Percentiles rank a stretch among this genome's conserved stretches.
Evolutionary conservation across 2,797 vertebrate species (phyloP).

Genomic region (Myotis myotis): DNA sequence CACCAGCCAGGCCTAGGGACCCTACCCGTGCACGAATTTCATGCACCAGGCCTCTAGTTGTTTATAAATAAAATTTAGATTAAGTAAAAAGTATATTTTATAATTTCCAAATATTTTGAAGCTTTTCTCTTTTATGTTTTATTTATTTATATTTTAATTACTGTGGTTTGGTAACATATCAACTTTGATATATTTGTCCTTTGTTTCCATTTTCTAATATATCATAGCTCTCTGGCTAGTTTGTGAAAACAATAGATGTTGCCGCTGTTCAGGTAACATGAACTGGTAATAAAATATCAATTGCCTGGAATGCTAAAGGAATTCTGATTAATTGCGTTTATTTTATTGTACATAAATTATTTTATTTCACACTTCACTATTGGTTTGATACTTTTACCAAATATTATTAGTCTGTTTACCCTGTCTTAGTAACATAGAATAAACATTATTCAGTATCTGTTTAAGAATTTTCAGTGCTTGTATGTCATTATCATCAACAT

Average conservation of each 20-base stretch:
- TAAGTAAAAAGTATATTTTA: background rate
- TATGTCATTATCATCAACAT: background rate
- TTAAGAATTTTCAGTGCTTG: background rate
- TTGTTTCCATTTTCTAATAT: background rate
- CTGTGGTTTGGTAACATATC: background rate
- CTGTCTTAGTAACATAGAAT: background rate
- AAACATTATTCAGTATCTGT: background rate
- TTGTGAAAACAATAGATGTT: background rate
- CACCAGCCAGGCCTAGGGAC: too few relatives aligned
- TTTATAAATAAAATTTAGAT: conserved; percentile 35
- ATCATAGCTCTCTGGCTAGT: background rate
- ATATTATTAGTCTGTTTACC: background rate
- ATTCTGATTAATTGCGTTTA: background rate
- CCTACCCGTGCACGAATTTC: too few relatives aligned
- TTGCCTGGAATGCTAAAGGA: background rate
- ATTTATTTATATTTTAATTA: conserved; percentile 1
- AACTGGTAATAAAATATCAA: background rate
- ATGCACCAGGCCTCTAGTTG: background rate
- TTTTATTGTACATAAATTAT: background rate
- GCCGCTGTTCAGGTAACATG: background rate
- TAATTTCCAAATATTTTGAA: conserved; percentile 17
- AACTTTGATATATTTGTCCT: background rate
- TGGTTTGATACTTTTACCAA: conserved; percentile 1
- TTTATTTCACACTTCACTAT: background rate
- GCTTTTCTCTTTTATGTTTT: background rate